Base-by-base conservation (phyloP, 1,140 invertebrate genomes). In the Arion vulgaris region DNA sequence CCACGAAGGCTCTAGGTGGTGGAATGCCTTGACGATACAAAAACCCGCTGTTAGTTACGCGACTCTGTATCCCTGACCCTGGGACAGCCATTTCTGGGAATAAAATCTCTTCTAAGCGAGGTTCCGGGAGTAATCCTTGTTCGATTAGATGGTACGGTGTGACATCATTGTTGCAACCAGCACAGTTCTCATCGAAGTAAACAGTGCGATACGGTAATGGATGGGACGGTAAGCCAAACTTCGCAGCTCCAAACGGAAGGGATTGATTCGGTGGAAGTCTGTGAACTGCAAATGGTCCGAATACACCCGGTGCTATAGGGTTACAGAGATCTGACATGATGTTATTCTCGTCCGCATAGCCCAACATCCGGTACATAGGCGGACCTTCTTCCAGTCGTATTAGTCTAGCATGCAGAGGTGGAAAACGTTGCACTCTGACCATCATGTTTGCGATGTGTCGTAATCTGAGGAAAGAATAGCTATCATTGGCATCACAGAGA, bases 71-170 rank as follows among this genome's bases (percentile, higher is more conserved):
- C 13, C 80, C 80, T 0, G 69, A 72, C 36, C 80, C 80, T 0
- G 80, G 80, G 0, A 81, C 51, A 0, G 80, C 80, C 80, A 81
- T 81, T 74, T 81, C 80, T 19, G 80, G 80, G 26, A 81, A 57
- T 9, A 74, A 28, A 17, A 73, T 36, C 32, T 62, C 80, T 74
- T 81, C 71, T 34, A 36, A 49, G n/a, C 80, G 39, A 28, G 41
- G 1, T 26, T 32, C 19, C 26, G 68, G 68, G 0, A 73, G 13
- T 9, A 2, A 45, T 2, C 19, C 26, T 26, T 57, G 28, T 15
- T 71, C 53, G 0, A 73, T 9, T 34, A 34, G 38, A 39, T 62
- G 36, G 28, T 49, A 71, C 9, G 78, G 62, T 26, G 36, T 69
- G 38, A 71, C 45, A 7, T 32, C 19, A 34, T 80, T 39, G 34